Conservation (phyloP, 2,113 vertebrate species). For the Fukomys damarensis region DNA sequence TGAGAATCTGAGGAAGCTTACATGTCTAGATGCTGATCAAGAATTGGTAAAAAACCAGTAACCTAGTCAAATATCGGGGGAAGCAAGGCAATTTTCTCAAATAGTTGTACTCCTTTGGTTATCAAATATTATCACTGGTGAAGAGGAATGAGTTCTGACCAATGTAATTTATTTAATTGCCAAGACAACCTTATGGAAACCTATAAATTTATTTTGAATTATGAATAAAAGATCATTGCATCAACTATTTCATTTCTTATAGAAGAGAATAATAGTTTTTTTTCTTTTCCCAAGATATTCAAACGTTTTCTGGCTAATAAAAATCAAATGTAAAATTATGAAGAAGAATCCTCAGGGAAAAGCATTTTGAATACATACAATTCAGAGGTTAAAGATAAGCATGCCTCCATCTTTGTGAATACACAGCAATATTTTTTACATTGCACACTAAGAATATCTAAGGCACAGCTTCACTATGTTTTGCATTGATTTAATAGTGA, state of each 20-base stretch:
- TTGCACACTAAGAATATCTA: slow-evolving; percentile 75
- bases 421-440: slow-evolving; percentile 76
- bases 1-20: neutral
- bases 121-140: neutral
- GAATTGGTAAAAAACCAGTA: neutral
- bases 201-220: slow-evolving; percentile 37
- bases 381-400: slow-evolving; percentile 55
- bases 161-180: neutral
- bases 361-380: slow-evolving; percentile 44
- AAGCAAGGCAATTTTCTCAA: neutral
- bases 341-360: slow-evolving; percentile 57
- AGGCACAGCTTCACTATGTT: slow-evolving; percentile 81
- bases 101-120: neutral
- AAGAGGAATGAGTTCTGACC: neutral
- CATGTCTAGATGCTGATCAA: slow-evolving; percentile 2
- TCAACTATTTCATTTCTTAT: slow-evolving; percentile 58
- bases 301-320: slow-evolving; percentile 60
- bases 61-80: neutral
- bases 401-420: slow-evolving; percentile 72
- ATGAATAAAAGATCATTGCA: slow-evolving; percentile 49
- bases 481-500: slow-evolving; percentile 79
- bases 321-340: slow-evolving; percentile 53
- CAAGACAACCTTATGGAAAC: neutral
- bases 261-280: neutral
- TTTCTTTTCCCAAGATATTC: slow-evolving; percentile 28